These are phyloP conservation scores for Taeniopygia guttata DNA, from an alignment of 2,797 vertebrate genomes.

Conservation along the genomic window DNA sequence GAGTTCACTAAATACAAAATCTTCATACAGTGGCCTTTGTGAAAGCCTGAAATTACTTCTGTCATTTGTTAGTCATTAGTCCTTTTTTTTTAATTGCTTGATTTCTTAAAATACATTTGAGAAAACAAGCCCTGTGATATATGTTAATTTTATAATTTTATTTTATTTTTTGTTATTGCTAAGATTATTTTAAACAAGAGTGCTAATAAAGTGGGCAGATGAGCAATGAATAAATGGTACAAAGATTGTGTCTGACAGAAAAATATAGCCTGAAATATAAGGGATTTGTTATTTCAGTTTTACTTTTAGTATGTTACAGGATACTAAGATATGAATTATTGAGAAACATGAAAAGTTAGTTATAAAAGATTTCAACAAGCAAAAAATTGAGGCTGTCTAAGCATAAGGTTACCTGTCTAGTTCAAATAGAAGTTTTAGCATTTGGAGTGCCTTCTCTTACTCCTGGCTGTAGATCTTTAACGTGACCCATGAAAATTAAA, in stretches of 20 bases:
- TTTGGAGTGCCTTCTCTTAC: neutral
- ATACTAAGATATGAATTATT: neutral
- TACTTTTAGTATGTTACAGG: neutral
- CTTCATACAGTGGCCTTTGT: neutral
- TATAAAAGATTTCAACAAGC: neutral
- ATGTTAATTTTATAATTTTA: neutral
- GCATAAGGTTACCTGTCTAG: neutral
- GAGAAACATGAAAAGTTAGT: neutral
- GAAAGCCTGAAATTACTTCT: neutral
- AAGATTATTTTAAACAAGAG: slow-evolving; percentile 14
- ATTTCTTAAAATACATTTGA: slow-evolving; percentile 43
- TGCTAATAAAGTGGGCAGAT: neutral
- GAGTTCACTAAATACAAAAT: neutral
- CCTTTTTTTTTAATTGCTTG: slow-evolving; percentile 23
- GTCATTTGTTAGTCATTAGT: neutral
- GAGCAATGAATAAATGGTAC: neutral
- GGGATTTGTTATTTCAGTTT: slow-evolving; percentile 6
- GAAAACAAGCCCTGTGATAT: neutral
- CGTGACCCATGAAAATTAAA: neutral
- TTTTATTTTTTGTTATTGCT: neutral
- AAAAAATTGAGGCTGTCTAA: neutral
- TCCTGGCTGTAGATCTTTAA: neutral
- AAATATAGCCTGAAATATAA: neutral
- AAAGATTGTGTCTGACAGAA: neutral
- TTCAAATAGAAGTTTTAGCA: neutral